Base-by-base conservation (phyloP, 2,113 vertebrate genomes). In the Cyanocitta stelleri region DNA sequence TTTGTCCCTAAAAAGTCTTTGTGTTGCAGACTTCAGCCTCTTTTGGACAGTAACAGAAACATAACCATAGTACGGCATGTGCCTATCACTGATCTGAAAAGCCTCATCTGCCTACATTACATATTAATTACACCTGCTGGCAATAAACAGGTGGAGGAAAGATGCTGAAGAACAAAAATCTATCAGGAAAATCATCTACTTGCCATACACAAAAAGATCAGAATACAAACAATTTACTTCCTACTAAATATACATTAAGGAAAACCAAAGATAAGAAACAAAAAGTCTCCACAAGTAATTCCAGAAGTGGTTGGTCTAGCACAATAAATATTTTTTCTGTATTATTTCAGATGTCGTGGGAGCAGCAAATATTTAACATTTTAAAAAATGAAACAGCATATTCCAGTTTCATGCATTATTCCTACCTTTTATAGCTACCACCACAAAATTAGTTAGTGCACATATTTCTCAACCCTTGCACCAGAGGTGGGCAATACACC, bases 381-480 rank as follows among this genome's bases (percentile, higher is more conserved):
- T 82, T 84, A 56, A 94, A 81, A 66, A 95, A 96, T 39, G 55
- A 94, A 95, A 74, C 51, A 71, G 73, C 15, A 26, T 13, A 33
- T 23, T 96, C 43, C 81, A 77, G 39, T 95, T 85, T 75, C 71
- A 74, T 48, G 67, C 64, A 44, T 78, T 81, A 46, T 61, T 92
- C 44, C 93, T 46, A 76, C 35, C 89, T 52, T 67, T 93, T 90
- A 43, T 33, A 67, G 32, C 84, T 73, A 96, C 64, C 63, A 79
- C 62, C 39, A 84, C 30, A 86, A 75, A 91, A 86, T 32, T n/a
- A n/a, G 22, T 76, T 61, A 85, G 35, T 30, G 46, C 59, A 27
- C 33, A 35, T 64, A 55, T 55, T 89, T 85, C 82, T 88, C 71
- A 96, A 93, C 43, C 73, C 67, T 93, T 88, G 82, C 54, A 94